Conservation (phyloP, 2,113 vertebrate species). For the Amphiprion percula region DNA sequence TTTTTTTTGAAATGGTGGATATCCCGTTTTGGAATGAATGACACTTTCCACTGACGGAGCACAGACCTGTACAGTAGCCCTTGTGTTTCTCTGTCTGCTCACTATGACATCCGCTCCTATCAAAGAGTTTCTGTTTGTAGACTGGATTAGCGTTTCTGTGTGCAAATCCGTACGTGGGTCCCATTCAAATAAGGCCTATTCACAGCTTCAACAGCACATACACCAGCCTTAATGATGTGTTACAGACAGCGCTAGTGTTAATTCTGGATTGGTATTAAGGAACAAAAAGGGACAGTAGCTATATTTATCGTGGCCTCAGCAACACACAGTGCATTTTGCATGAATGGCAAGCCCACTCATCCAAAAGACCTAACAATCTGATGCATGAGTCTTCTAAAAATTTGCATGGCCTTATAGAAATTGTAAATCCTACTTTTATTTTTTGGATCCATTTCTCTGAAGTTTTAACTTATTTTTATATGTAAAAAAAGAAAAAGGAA, state of each 20-base stretch:
- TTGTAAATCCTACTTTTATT: constrained; percentile 75
- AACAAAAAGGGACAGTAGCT: constrained; percentile 73
- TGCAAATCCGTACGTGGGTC: constrained; percentile 62
- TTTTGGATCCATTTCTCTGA: constrained; percentile 72
- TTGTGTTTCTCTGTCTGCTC: constrained; percentile 64
- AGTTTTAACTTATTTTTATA: constrained; percentile 83
- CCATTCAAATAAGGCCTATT: constrained; percentile 78
- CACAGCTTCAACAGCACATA: constrained; percentile 83
- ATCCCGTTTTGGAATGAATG: constrained; percentile 74
- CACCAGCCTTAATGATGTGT: constrained; percentile 82
- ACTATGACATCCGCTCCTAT: constrained; percentile 51
- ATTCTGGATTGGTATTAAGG: constrained; percentile 75
- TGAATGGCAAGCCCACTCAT: constrained; percentile 76
- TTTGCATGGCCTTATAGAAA: constrained; percentile 83
- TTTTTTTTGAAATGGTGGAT: constrained; percentile 40
- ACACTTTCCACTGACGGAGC: constrained; percentile 57
- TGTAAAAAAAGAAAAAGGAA: constrained; percentile 63
- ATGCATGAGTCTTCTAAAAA: constrained; percentile 78
- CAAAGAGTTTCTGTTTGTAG: constrained; percentile 72
- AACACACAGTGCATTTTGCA: constrained; percentile 81
- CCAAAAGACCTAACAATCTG: constrained; percentile 70
- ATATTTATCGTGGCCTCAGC: constrained; percentile 79
- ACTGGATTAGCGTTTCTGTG: constrained; percentile 66
- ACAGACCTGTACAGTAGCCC: constrained; percentile 73
- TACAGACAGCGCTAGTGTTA: constrained; percentile 74